Evolutionary conservation across 37 sponge, comb jelly and placozoan species (phyloP), one percentile per base, ranked within the genome.

Genomic region (Bolinopsis microptera): DNA sequence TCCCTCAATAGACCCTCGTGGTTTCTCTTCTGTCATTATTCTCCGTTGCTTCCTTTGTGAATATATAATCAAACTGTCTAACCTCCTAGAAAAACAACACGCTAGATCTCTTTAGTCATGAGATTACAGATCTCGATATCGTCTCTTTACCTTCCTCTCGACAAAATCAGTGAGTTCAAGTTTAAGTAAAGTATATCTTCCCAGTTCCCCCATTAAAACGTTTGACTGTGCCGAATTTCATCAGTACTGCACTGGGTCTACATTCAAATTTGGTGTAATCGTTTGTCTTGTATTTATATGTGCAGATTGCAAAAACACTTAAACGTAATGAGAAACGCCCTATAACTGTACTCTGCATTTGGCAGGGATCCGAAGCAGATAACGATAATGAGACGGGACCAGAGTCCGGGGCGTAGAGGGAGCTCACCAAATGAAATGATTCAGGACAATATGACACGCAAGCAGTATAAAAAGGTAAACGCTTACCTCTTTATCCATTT

Each of bases 391-490:
- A 28, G 80, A 34, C 80, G 80, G 0, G 33, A 32, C 13, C 33
- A 32, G 0, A 77, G 80, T 77, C 80, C 80, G 21, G 33, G 9
- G 35, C 80, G 0, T 1, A 1, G 80, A 32, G 32, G 32, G 36
- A 77, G 80, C 33, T 32, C 25, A 2, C 80, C 80, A 1, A 48
- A 48, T 34, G 80, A 77, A 1, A 16, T 77, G 33, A 35, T 77
- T 3, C 35, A 1, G 2, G 80, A 77, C 0, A 32, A 27, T 1
- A 13, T 32, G 21, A 77, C 27, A 31, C 34, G 80, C 21, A 77
- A 77, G 33, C 80, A 27, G 37, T 77, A 32, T 36, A 77, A 77
- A 77, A 77, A 77, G 80, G 80, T 70, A 70, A 70, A 9, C 68
- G 18, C 68, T 21, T 61, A n/a, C n/a, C n/a, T n/a, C n/a, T n/a